These are phyloP conservation scores for Invenusta paracnida DNA, from an alignment of 2,888 invertebrate genomes.

Conservation along the genomic window DNA sequence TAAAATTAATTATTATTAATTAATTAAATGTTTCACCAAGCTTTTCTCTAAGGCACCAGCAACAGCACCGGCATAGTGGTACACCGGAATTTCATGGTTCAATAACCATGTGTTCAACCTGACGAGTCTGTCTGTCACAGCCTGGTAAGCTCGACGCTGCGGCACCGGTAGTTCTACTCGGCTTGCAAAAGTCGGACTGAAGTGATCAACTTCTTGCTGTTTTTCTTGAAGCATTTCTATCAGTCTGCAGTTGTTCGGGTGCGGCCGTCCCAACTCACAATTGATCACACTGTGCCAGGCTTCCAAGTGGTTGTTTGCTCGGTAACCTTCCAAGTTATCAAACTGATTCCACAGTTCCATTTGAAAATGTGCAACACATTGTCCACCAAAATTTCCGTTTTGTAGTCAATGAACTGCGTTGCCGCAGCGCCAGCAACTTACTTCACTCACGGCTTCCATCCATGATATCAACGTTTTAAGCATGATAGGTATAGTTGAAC, in stretches of 20 bases:
- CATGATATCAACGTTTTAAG: too few relatives aligned
- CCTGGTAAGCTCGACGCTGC: background rate
- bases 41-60: background rate
- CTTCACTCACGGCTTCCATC: conserved; percentile 4
- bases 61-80: background rate
- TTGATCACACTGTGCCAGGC: conserved; percentile 13
- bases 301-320: conserved; percentile 29
- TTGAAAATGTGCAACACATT: background rate
- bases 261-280: conserved; percentile 5
- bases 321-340: conserved; percentile 39
- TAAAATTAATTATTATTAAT: too few relatives aligned
- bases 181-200: background rate
- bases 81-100: background rate
- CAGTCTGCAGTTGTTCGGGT: background rate
- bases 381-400: conserved; percentile 28
- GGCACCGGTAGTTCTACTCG: background rate
- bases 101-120: background rate
- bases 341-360: conserved; percentile 30
- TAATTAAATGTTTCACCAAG: background rate
- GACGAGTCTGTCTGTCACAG: background rate
- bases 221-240: background rate
- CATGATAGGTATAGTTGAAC: too few relatives aligned
- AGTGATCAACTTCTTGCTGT: background rate
- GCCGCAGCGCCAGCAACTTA: background rate
- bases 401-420: background rate